Conservation (phyloP, 2,797 vertebrate species). For the Microcaecilia unicolor region DNA sequence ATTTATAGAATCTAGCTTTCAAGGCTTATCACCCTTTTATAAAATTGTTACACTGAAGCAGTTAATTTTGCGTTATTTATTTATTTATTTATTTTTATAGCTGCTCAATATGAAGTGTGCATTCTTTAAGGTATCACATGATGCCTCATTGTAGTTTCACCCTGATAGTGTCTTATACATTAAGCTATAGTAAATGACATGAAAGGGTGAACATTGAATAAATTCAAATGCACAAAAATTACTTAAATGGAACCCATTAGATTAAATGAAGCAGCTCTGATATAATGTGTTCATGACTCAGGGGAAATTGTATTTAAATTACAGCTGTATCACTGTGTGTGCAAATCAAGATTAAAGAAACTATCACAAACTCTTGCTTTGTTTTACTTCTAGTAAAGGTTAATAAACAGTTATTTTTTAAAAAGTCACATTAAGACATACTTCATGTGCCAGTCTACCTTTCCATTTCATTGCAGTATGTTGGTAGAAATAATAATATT, state of each 20-base stretch:
- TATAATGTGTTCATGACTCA: slow-evolving; percentile 38
- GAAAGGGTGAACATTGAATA: slow-evolving; percentile 55
- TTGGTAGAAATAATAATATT: slow-evolving; percentile 60
- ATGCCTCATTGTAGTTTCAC: slow-evolving; percentile 16
- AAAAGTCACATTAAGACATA: slow-evolving; percentile 28
- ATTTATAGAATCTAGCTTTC: too few species aligned
- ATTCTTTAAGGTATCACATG: too few species aligned
- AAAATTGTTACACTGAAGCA: too few species aligned
- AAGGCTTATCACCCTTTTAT: too few species aligned
- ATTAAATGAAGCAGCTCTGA: slow-evolving; percentile 54
- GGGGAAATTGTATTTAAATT: slow-evolving; percentile 47
- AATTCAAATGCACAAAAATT: slow-evolving; percentile 56
- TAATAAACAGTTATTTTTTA: slow-evolving; percentile 56
- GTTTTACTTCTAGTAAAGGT: slow-evolving; percentile 35
- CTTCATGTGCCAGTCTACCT: slow-evolving; percentile 42
- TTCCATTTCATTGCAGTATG: slow-evolving; percentile 51
- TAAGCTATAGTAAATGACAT: slow-evolving; percentile 37
- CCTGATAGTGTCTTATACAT: slow-evolving; percentile 28
- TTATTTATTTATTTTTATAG: too few species aligned
- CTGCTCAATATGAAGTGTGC: too few species aligned
- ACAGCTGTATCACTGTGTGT: slow-evolving; percentile 37
- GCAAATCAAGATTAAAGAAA: slow-evolving; percentile 46
- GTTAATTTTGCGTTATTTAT: too few species aligned
- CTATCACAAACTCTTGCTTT: slow-evolving; percentile 20
- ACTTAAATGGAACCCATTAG: slow-evolving; percentile 52